phyloP scores from a whole-genome alignment of 2,113 vertebrate species.

The Bubo bubo region DNA sequence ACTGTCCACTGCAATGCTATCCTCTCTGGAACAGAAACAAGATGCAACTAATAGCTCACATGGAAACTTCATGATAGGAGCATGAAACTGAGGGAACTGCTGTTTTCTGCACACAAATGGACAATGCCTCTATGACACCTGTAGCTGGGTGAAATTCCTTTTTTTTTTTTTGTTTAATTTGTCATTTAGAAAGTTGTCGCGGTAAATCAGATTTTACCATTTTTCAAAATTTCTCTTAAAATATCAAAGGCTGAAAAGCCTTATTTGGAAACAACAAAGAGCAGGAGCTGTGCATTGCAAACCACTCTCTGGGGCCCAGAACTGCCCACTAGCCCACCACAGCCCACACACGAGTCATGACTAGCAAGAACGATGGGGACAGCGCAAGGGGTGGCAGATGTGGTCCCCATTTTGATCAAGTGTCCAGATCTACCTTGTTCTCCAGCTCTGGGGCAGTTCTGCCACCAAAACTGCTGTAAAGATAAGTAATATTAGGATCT shows the following conservation, averaged over 20 bases:
- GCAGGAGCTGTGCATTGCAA: background rate
- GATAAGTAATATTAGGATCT: background rate
- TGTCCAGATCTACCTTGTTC: background rate
- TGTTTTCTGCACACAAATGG: background rate
- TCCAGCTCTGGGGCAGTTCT: background rate
- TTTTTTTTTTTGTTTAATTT: background rate
- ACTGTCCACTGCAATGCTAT: fast-evolving
- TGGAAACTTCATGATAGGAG: background rate
- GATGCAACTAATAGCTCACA: background rate
- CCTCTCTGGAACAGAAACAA: background rate
- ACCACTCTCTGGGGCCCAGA: background rate
- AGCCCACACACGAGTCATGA: background rate
- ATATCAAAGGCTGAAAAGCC: background rate
- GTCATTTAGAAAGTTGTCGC: background rate
- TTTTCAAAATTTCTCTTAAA: background rate
- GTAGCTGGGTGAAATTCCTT: background rate
- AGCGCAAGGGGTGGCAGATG: background rate
- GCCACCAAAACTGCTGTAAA: background rate
- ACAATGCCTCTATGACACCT: background rate
- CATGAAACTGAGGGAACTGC: background rate
- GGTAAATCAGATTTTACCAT: background rate
- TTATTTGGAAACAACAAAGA: background rate
- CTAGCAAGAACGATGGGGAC: background rate
- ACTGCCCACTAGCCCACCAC: fast-evolving
- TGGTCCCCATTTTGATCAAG: background rate